phyloP scores from a whole-genome alignment of 2,113 vertebrate species.

The human (Homo sapiens) region GRCh38 chr4:142107501-142108000 shows the following conservation, averaged over 20 bases:
- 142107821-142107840: not conserved
- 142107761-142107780: not conserved
- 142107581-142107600: not conserved
- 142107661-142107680: not conserved
- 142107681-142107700: not conserved
- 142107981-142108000: not conserved
- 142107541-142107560: not conserved
- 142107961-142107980: not conserved
- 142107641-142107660: not conserved
- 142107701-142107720: not conserved
- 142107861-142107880: not conserved
- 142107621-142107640: not conserved
- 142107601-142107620: not conserved
- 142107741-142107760: not conserved
- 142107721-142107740: not conserved
- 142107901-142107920: not conserved
- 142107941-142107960: not conserved
- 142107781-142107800: not conserved
- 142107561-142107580: not conserved
- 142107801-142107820: not conserved
- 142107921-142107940: not conserved
- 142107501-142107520: not conserved
- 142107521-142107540: not conserved
- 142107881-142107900: not conserved
- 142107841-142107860: not conserved